Base-by-base conservation (phyloP, 2,888 invertebrate genomes). In the Aphodius granarius region DNA sequence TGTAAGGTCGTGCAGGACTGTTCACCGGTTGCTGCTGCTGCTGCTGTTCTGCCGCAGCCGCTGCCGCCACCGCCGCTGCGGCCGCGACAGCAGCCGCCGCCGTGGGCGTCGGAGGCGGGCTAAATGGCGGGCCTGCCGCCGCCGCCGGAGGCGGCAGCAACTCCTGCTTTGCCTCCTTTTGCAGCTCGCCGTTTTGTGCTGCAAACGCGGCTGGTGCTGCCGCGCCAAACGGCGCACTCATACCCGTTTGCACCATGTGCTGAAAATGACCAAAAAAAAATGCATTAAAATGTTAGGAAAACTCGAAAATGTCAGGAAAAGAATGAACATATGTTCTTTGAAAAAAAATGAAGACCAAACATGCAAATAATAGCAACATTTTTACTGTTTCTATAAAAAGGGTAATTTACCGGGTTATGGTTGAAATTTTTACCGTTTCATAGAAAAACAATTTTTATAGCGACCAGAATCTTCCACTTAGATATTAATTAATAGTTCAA, bases 161-260 rank as follows among this genome's bases (percentile, higher is more conserved):
- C 88, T 83, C 85, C 82, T 83, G 89, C 83, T 81, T 87, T 86
- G 79, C 87, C 84, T 81, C 87, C 79, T 83, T 84, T 83, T 83
- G 80, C 70, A 87, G 87, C 79, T 89, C 90, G 81, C 88, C 88
- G 80, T 88, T 88, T 81, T 88, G 88, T 72, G 85, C 81, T 77
- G 85, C 85, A 83, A 87, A 88, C 77, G 90, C 91, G 83, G 91
- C 90, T 82, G 91, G 90, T 84, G 91, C 90, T 86, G 91, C 91
- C 87, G 91, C 90, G 82, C 91, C 90, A 87, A 92, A 93, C 88
- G 92, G 92, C 89, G 89, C 89, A 88, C 92, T 91, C 92, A 95
- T 94, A 87, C 95, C 95, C 90, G 95, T 94, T 90, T 96, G 95
- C 90, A 96, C 96, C 95, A 96, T 95, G 91, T 96, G 96, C 96